phyloP scores from a whole-genome alignment of 2,113 vertebrate species.

The Paratilapia polleni region DNA sequence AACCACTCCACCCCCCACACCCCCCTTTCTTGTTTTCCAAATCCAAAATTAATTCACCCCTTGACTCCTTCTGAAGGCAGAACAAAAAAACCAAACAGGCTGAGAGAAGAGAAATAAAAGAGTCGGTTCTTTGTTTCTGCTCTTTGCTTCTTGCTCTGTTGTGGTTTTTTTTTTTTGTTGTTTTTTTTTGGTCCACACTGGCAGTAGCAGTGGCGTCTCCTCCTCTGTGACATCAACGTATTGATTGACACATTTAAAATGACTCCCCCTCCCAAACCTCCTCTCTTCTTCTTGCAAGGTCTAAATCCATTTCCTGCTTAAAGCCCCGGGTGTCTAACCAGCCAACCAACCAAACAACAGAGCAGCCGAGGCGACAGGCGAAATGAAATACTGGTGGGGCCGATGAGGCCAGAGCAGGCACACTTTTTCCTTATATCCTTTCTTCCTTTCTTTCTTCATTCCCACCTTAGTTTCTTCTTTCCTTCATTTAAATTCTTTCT shows the following conservation, averaged over 20 bases:
- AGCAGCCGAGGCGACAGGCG: not conserved
- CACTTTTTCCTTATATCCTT: not conserved
- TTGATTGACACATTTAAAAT: conserved; percentile 60
- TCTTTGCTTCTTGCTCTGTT: not conserved
- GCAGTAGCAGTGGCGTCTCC: not conserved
- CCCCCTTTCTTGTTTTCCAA: not conserved
- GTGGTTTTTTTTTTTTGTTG: not conserved
- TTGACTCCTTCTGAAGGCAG: conserved; percentile 14
- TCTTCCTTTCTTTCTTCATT: not conserved
- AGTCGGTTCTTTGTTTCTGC: not conserved
- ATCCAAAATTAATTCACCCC: conserved; percentile 41
- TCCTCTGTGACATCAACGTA: conserved; percentile 32
- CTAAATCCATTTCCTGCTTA: conserved; percentile 46
- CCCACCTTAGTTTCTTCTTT: not conserved
- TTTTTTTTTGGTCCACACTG: not conserved
- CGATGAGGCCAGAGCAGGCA: not conserved
- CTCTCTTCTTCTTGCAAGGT: conserved; percentile 12
- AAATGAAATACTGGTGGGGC: not conserved
- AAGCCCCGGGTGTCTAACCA: not conserved
- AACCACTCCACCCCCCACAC: not conserved
- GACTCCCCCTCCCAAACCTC: not conserved
- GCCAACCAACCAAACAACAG: not conserved
- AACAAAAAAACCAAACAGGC: conserved; percentile 8
- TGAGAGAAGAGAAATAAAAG: not conserved
- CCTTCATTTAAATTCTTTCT: not conserved